Evolutionary conservation across 2,797 vertebrate genomes (phyloP), one percentile per base, ranked within the genome.

Genomic region (Notoglanidium macrostoma): DNA sequence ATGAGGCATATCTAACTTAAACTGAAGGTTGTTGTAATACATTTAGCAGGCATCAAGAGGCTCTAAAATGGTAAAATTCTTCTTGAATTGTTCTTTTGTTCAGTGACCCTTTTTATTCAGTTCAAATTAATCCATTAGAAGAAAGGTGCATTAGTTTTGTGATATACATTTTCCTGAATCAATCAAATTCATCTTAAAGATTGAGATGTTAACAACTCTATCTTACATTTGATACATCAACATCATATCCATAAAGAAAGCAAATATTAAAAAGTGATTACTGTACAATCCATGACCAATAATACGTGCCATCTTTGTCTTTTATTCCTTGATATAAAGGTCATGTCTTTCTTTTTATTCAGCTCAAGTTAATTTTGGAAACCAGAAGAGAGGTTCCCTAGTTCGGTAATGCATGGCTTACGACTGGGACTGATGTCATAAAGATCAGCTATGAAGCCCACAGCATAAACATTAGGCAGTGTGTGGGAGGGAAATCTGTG

Each of bases 381-480:
- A 81, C 65, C 40, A 74, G 55, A 5, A 55, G 15, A 83, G 68
- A 83, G 63, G 35, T 70, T 46, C 4, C 44, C 12, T 29, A 40
- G 23, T 51, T 82, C 72, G 57, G 35, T 74, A 72, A 65, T 35
- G 17, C 54, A 35, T 61, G n/a, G 17, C 59, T 21, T 55, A 29
- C 3, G 29, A 14, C 67, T 23, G 46, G 29, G 65, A 51, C 51
- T 29, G 67, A 51, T 57, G 19, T 44, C 81, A 49, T 82, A 65
- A 40, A 84, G 77, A 80, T 86, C 54, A 68, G 81, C 84, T 63
- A 77, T 29, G 40, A 85, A 61, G 44, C 87, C 83, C 54, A 79
- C 35, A 73, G 68, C n/a, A 46, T 32, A 63, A 82, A 68, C 51
- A 61, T 32, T 68, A 14, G 40, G 21, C 26, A 26, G 49, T 65